Base-by-base conservation (phyloP, 2,797 vertebrate species). In the Peromyscus attwateri region DNA sequence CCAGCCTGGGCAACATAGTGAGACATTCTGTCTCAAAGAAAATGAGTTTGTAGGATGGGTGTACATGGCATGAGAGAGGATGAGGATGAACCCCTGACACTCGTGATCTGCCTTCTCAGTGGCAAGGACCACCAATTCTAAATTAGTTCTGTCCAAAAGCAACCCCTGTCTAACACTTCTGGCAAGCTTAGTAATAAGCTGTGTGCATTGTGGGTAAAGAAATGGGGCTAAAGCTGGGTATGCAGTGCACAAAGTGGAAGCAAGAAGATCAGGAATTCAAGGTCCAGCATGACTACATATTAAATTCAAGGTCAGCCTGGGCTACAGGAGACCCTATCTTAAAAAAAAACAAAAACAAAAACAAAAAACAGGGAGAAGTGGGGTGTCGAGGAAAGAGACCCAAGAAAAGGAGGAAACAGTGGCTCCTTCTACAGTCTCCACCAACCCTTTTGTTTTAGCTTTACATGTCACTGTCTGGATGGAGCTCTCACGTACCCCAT, bases 401-500 rank as follows among this genome's bases (percentile, higher is more conserved):
- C 34, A 12, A 12, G 16, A 37, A 12, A 21, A 12, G 49, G 62
- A n/a, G 49, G 66, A 55, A 52, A 19, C 17, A 73, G 11, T 6
- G n/a, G 6, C 43, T 84, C 49, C 66, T 85, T 31, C 52, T 37
- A 34, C 14, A 71, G 43, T 34, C 31, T 68, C 10, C 31, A 68
- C 6, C 52, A 7, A 49, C 13, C 37, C 40, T 21, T 84, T 11
- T 34, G 82, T 46, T 46, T 34, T 34, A 46, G 82, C 10, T 43
- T 62, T 71, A 75, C 25, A 46, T n/a, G 9, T 27, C 79, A 60
- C 66, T 43, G 76, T 31, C 9, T 5, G 23, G 6, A 17, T 13
- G 40, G 37, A 68, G 57, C 31, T 57, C 62, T 5, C 2, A 0
- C 1, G 6, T 2, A 6, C 2, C n/a, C 49, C 8, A 0, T 6